These are phyloP conservation scores for Hydrozoanthus tunicans DNA, from an alignment of 64 coral and sea anemone genomes.

Conservation along the genomic window DNA sequence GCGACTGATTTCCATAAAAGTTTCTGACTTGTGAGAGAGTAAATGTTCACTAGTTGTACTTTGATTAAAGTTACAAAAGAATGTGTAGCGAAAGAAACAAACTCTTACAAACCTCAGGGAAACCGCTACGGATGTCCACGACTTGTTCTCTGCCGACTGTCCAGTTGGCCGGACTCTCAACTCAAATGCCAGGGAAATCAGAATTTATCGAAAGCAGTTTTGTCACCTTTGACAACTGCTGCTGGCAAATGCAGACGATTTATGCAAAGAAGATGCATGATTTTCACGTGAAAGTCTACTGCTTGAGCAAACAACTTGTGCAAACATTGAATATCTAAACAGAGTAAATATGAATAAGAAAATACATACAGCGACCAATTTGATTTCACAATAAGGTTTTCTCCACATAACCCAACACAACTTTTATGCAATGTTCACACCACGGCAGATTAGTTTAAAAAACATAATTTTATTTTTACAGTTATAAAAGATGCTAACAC, in stretches of 20 bases:
- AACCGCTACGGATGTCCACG: not conserved
- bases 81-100: not conserved
- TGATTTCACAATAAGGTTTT: too few relatives aligned
- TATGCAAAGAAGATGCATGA: constrained; percentile 42
- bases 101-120: constrained; percentile 9
- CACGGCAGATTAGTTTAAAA: too few relatives aligned
- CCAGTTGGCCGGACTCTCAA: not conserved
- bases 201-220: not conserved
- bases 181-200: not conserved
- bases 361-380: too few relatives aligned
- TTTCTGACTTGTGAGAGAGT: too few relatives aligned
- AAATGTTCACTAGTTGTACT: too few relatives aligned
- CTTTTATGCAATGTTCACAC: too few relatives aligned
- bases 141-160: too few relatives aligned
- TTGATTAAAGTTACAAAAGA: not conserved
- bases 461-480: too few relatives aligned
- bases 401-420: too few relatives aligned
- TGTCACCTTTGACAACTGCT: constrained; percentile 36
- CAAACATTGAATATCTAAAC: not conserved
- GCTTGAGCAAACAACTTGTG: constrained; percentile 23
- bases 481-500: too few relatives aligned
- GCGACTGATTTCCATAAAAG: not conserved
- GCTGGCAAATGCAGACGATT: not conserved
- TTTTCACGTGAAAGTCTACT: constrained; percentile 31
- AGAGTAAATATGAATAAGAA: not conserved